Evolutionary conservation across 2,888 invertebrate species (phyloP).

Genomic region (Himalopsyche anomala): DNA sequence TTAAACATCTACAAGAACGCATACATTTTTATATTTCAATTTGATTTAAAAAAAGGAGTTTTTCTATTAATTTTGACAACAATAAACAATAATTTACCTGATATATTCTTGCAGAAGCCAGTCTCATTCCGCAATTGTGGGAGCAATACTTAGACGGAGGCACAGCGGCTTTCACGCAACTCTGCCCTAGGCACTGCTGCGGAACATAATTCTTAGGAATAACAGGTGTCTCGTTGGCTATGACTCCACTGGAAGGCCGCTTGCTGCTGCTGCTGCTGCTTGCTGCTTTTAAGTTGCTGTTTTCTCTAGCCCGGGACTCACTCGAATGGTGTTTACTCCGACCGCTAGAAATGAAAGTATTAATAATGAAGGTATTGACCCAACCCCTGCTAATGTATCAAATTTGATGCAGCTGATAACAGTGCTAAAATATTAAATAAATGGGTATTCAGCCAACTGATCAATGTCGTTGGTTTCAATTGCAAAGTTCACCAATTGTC

Average conservation of each 20-base stretch:
- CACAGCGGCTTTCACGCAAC: slow-evolving; percentile 87
- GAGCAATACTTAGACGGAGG: slow-evolving; percentile 94
- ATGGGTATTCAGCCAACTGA: too few relatives aligned
- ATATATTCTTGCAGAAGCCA: slow-evolving; percentile 91
- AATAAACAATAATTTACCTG: slow-evolving; percentile 76
- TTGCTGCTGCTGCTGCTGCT: slow-evolving; percentile 23
- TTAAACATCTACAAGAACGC: too few relatives aligned
- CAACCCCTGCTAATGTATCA: too few relatives aligned
- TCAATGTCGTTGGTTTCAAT: too few relatives aligned
- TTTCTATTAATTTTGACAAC: too few relatives aligned
- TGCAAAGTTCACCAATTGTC: too few relatives aligned
- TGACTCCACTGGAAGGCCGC: slow-evolving; percentile 57
- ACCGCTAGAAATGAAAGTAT: slow-evolving; percentile 61
- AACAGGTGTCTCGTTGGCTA: background rate
- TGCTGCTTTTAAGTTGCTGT: background rate
- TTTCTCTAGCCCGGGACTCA: slow-evolving; percentile 67
- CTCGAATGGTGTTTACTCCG: slow-evolving; percentile 60
- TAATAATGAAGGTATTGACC: too few relatives aligned
- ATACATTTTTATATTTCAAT: too few relatives aligned
- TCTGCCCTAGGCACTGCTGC: slow-evolving; percentile 94
- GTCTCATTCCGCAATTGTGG: slow-evolving; percentile 91
- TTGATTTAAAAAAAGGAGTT: too few relatives aligned
- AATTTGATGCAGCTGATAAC: too few relatives aligned
- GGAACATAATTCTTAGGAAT: slow-evolving; percentile 68
- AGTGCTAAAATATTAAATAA: too few relatives aligned